These are phyloP conservation scores for Drosophila rubida DNA, from an alignment of 2,888 invertebrate genomes.

Conservation along the genomic window DNA sequence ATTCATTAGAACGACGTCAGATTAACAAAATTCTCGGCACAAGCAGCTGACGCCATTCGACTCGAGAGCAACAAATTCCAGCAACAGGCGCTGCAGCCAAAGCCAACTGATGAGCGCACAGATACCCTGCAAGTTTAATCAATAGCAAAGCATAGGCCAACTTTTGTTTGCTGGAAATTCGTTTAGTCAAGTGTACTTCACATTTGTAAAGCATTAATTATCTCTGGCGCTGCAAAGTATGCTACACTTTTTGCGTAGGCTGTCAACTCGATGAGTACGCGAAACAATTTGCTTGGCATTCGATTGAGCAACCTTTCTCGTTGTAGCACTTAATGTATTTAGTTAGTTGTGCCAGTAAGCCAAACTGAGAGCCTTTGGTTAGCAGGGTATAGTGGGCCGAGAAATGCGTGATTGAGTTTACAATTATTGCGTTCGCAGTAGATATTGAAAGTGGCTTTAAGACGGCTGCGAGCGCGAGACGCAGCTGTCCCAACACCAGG, in stretches of 20 bases:
- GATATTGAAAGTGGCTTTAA: slow-evolving; percentile 80
- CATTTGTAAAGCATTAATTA: no score
- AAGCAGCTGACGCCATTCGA: slow-evolving; percentile 81
- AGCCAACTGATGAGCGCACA: neutral
- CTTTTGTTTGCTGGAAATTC: no score
- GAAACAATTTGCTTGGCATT: no score
- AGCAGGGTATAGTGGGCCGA: neutral
- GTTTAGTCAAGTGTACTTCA: no score
- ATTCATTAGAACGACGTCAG: slow-evolving; percentile 84
- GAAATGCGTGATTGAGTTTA: slow-evolving; percentile 10
- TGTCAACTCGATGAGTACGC: no score
- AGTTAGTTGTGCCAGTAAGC: no score
- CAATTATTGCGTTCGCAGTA: slow-evolving; percentile 17
- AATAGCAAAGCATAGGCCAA: no score
- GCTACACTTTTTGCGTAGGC: no score
- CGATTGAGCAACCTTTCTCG: no score
- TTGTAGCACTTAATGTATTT: no score
- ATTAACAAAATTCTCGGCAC: slow-evolving; percentile 80
- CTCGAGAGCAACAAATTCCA: neutral
- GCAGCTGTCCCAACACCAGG: slow-evolving; percentile 69
- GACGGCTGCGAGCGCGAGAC: slow-evolving; percentile 20
- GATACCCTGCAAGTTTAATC: slow-evolving; percentile 1
- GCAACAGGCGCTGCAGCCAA: neutral
- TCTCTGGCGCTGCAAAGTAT: no score
- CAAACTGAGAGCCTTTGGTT: no score